Percentiles rank a stretch among this genome's conserved stretches.
phyloP scores from a whole-genome alignment of 2,797 vertebrate genomes.

The Hippoglossus hippoglossus region DNA sequence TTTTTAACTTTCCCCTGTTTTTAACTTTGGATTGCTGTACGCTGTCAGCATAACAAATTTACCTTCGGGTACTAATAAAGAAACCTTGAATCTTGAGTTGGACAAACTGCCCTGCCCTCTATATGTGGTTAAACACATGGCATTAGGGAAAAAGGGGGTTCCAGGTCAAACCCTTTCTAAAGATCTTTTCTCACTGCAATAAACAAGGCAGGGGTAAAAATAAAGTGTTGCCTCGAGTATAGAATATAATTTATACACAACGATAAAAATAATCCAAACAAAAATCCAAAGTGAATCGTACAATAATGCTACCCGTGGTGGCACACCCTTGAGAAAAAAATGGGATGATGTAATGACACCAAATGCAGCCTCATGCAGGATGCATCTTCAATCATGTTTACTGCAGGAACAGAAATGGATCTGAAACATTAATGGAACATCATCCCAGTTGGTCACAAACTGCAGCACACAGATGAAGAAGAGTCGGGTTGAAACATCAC shows the following conservation, averaged over 20 bases:
- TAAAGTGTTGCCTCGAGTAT: not conserved
- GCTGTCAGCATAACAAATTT: no score
- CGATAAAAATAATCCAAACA: constrained; percentile 5
- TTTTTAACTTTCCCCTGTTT: no score
- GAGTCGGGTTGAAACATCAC: constrained; percentile 6
- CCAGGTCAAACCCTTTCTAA: no score
- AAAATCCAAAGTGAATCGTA: not conserved
- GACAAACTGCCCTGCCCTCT: no score
- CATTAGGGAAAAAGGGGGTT: no score
- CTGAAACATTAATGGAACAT: constrained; percentile 67
- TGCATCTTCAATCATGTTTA: constrained; percentile 57
- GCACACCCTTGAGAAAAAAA: not conserved
- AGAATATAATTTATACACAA: constrained; percentile 1
- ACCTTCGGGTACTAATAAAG: no score
- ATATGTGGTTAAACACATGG: no score
- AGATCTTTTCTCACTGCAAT: no score
- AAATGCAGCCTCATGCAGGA: constrained; percentile 33
- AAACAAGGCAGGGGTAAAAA: no score
- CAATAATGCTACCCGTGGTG: not conserved
- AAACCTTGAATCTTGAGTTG: not conserved
- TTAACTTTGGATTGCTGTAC: no score
- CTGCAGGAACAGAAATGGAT: constrained; percentile 62
- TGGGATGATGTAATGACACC: constrained; percentile 7
- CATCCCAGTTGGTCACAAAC: constrained; percentile 39
- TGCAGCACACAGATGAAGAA: constrained; percentile 43